Evolutionary conservation across 2,797 vertebrate species (phyloP).

Genomic region (Scyliorhinus canicula): DNA sequence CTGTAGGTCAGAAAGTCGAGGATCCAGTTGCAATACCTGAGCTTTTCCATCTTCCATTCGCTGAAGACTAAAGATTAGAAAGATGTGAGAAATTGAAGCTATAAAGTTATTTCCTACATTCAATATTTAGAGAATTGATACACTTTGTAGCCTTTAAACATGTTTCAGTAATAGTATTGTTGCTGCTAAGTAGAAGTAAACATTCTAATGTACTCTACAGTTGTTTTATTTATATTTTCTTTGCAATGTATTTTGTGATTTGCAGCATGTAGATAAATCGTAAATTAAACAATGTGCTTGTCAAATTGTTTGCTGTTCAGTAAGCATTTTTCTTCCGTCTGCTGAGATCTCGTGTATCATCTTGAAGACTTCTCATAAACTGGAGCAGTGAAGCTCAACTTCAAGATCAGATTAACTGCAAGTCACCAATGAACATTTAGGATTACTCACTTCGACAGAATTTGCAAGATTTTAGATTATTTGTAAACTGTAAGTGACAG

Average conservation of each 20-base stretch:
- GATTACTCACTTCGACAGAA: background rate
- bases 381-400: background rate
- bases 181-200: background rate
- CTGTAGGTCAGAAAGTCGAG: no score
- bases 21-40: background rate
- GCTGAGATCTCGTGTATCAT: background rate
- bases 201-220: background rate
- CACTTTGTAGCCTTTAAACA: background rate
- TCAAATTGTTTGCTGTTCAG: constrained; percentile 6
- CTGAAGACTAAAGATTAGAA: background rate
- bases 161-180: background rate
- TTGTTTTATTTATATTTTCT: background rate
- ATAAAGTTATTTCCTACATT: background rate
- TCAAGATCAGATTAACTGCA: background rate
- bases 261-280: background rate
- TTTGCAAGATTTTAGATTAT: background rate
- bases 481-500: background rate
- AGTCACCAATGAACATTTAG: background rate
- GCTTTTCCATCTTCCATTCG: background rate
- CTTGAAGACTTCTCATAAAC: background rate
- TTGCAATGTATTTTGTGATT: background rate
- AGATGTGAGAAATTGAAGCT: background rate
- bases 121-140: background rate
- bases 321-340: background rate
- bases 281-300: background rate